A percentile compares a stretch with the other conserved stretches of the same genome.
These are phyloP conservation scores for Drosophila leontia DNA, from an alignment of 1,140 invertebrate genomes.

Conservation along the genomic window DNA sequence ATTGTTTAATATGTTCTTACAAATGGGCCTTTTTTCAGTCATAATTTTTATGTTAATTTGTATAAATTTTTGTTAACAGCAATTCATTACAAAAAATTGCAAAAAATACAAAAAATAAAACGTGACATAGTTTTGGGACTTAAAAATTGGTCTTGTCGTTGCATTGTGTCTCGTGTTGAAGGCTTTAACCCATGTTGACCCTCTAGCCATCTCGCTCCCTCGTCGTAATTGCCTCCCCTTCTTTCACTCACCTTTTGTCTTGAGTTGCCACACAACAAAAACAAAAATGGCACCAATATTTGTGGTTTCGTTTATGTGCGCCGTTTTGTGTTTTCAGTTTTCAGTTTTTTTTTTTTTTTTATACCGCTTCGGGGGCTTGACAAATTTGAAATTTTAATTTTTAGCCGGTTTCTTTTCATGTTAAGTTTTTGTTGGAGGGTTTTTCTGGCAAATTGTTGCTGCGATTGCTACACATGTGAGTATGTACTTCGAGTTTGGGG, in stretches of 20 bases:
- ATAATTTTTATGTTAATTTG: not conserved
- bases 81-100: constrained; percentile 1
- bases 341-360: constrained; percentile 2
- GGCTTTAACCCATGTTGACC: constrained; percentile 60
- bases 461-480: constrained; percentile 33
- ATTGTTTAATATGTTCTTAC: not conserved
- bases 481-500: not conserved
- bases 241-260: constrained; percentile 33
- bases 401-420: constrained; percentile 34
- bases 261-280: constrained; percentile 31
- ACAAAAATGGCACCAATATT: constrained; percentile 32
- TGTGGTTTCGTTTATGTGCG: constrained; percentile 8
- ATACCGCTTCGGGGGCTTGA: constrained; percentile 42
- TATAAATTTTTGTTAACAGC: not conserved
- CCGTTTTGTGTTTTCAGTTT: not conserved
- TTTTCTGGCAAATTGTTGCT: constrained; percentile 19
- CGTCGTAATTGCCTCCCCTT: not conserved
- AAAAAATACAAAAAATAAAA: constrained; percentile 27
- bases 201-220: constrained; percentile 18
- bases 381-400: constrained; percentile 48
- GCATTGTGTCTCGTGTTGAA: constrained; percentile 29
- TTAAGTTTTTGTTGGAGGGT: not conserved
- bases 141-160: constrained; percentile 33
- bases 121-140: constrained; percentile 54
- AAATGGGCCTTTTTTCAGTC: not conserved